Conservation (phyloP, 2,888 invertebrate genomes). For the Drosophila pseudotakahashii region DNA sequence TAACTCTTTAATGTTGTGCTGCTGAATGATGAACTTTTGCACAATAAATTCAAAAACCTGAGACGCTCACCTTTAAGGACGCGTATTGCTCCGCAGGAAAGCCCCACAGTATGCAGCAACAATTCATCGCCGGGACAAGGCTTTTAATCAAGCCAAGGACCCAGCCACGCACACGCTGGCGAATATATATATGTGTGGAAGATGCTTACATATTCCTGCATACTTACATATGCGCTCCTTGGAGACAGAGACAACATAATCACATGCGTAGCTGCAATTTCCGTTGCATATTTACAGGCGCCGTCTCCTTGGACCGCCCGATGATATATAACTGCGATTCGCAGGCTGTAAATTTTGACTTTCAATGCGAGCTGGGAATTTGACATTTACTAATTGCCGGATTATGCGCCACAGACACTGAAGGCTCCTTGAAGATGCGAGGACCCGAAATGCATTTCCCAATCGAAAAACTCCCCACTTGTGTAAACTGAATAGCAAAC, state of each 20-base stretch:
- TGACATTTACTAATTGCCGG: constrained; percentile 79
- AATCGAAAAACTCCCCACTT: constrained; percentile 17
- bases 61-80: constrained; percentile 15
- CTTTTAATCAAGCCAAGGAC: constrained; percentile 50
- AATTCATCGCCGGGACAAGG: constrained; percentile 24
- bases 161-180: constrained; percentile 1
- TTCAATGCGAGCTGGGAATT: constrained; percentile 67
- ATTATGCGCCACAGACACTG: constrained; percentile 39
- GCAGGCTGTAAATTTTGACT: constrained; percentile 71
- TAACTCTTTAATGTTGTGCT: not conserved
- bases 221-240: constrained; percentile 15
- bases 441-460: constrained; percentile 15
- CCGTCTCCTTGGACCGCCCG: constrained; percentile 41
- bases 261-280: constrained; percentile 66
- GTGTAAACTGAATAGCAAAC: not conserved
- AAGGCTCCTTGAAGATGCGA: constrained; percentile 5
- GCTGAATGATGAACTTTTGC: not conserved
- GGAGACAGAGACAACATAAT: constrained; percentile 55
- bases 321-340: constrained; percentile 67
- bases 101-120: constrained; percentile 32
- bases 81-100: not conserved
- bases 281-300: constrained; percentile 67
- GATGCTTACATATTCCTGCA: constrained; percentile 3
- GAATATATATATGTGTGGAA: constrained; percentile 11
- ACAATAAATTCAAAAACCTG: not conserved